Conservation (phyloP, 37 sponge, comb jelly and placozoan species). For the Haliclona indistincta region DNA sequence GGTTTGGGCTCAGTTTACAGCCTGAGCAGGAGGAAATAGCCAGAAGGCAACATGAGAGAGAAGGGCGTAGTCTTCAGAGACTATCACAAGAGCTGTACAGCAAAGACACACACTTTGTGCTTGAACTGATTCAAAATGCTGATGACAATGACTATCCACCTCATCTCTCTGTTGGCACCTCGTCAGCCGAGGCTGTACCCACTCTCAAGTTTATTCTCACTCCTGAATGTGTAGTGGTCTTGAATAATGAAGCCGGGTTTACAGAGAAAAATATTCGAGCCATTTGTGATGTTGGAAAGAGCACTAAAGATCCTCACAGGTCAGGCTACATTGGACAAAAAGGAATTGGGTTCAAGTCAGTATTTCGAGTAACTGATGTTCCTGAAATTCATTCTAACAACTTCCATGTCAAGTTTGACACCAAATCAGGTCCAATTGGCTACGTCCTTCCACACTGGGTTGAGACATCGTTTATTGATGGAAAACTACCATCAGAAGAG, state of each 20-base stretch:
- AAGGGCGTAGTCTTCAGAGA: conserved; percentile 54
- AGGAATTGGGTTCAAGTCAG: conserved; percentile 77
- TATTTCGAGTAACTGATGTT: conserved; percentile 61
- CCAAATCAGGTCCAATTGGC: conserved; percentile 58
- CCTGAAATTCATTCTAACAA: conserved; percentile 67
- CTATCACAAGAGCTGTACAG: conserved; percentile 73
- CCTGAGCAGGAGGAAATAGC: conserved; percentile 21
- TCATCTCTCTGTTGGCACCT: neutral
- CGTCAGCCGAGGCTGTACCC: conserved; percentile 17
- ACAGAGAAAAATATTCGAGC: conserved; percentile 62
- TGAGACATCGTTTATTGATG: neutral
- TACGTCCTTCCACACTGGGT: conserved; percentile 72
- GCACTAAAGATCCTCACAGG: conserved; percentile 56
- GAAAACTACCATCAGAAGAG: neutral
- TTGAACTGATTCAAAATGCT: conserved; percentile 74
- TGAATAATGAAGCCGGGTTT: conserved; percentile 74
- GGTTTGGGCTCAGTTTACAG: conserved; percentile 51
- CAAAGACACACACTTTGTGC: conserved; percentile 78
- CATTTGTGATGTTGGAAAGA: conserved; percentile 65
- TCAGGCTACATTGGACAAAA: conserved; percentile 77
- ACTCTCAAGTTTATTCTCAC: conserved; percentile 51
- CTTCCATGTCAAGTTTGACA: conserved; percentile 56
- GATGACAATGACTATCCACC: conserved; percentile 64
- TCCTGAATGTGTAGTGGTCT: conserved; percentile 13
- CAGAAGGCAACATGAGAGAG: conserved; percentile 46